phyloP scores from a whole-genome alignment of 2,797 vertebrate genomes.

The Cyclopterus lumpus region DNA sequence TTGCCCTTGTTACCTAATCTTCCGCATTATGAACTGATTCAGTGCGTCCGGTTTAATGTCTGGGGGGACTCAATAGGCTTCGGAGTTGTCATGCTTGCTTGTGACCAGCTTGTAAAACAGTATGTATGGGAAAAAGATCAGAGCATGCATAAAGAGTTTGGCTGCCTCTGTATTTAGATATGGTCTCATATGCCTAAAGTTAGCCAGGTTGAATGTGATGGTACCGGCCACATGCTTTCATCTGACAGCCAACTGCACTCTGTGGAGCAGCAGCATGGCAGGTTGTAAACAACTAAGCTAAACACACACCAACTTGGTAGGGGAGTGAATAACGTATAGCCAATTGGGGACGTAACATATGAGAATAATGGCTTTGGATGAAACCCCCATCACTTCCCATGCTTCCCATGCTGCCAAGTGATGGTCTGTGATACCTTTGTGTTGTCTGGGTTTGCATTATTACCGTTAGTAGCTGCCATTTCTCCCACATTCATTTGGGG shows the following conservation, averaged over 20 bases:
- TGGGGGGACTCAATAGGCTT: too few relatives aligned
- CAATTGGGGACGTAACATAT: not conserved
- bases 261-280: too few relatives aligned
- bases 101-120: not conserved
- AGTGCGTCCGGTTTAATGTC: too few relatives aligned
- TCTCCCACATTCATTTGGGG: not conserved
- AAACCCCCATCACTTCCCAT: not conserved
- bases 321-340: too few relatives aligned
- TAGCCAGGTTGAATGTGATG: too few relatives aligned
- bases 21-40: too few relatives aligned
- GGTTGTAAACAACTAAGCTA: too few relatives aligned
- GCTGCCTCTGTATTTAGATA: not conserved
- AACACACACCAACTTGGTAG: too few relatives aligned
- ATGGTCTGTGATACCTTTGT: not conserved
- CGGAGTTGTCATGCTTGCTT: too few relatives aligned
- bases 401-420: not conserved
- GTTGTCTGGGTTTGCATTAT: not conserved
- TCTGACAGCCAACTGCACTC: too few relatives aligned
- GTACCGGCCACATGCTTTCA: too few relatives aligned
- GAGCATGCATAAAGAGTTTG: not conserved
- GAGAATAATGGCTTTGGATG: constrained; percentile 4
- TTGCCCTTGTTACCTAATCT: not conserved
- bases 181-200: not conserved
- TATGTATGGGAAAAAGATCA: not conserved
- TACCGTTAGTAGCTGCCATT: not conserved